phyloP scores from a whole-genome alignment of 2,888 invertebrate species.

The Volucella inflata region DNA sequence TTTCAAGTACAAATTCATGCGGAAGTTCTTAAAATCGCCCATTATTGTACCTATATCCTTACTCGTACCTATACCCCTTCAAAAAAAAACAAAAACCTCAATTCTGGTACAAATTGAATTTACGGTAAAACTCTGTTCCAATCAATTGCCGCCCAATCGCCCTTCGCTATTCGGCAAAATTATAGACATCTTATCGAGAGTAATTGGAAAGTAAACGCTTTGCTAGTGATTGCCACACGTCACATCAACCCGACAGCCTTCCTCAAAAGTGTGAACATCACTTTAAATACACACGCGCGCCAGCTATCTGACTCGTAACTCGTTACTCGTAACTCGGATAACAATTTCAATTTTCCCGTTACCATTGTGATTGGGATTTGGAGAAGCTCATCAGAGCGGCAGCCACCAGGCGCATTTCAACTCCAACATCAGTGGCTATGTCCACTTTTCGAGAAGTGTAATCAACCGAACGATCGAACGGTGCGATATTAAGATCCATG shows the following conservation, averaged over 20 bases:
- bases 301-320: not conserved
- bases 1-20: not conserved
- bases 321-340: conserved; percentile 16
- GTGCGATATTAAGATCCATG: conserved; percentile 61
- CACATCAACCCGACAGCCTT: conserved; percentile 12
- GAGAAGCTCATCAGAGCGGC: not conserved
- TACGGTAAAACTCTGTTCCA: conserved; percentile 51
- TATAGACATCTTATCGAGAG: conserved; percentile 40
- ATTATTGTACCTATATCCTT: not conserved
- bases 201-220: conserved; percentile 68
- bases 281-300: conserved; percentile 20
- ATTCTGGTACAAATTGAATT: conserved; percentile 51
- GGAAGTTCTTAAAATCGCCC: not conserved
- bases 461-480: conserved; percentile 59
- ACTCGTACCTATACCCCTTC: not conserved
- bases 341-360: conserved; percentile 69
- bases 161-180: conserved; percentile 47
- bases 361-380: conserved; percentile 6
- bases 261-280: conserved; percentile 67
- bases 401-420: conserved; percentile 6
- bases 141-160: conserved; percentile 51
- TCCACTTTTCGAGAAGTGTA: conserved; percentile 43
- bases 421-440: conserved; percentile 26
- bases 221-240: conserved; percentile 66
- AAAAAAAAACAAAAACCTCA: not conserved